Percentiles rank a stretch among this genome's conserved stretches.
Evolutionary conservation across 2,888 invertebrate genomes (phyloP).

Genomic region (Syrista parreyssii): DNA sequence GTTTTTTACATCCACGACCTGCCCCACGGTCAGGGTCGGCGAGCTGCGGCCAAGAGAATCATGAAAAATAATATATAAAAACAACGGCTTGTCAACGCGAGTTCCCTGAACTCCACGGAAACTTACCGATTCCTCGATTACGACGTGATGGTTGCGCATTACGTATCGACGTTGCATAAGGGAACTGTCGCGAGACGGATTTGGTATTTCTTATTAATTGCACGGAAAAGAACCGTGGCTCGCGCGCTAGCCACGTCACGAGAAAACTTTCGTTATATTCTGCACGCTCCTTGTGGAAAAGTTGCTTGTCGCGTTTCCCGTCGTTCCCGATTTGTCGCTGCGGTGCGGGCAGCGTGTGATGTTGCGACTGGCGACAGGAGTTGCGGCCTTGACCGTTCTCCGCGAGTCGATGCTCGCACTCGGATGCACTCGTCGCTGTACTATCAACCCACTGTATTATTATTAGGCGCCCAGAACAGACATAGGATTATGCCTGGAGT

Average conservation of each 20-base stretch:
- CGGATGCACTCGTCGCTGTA: not conserved
- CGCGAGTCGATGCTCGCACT: not conserved
- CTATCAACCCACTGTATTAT: not conserved
- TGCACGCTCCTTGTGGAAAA: not conserved
- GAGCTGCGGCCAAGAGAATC: not conserved
- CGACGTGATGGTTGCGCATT: not conserved
- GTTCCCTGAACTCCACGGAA: not conserved
- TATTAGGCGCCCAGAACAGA: not conserved
- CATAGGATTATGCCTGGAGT: not conserved
- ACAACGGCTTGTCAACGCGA: not conserved
- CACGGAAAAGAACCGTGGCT: not conserved
- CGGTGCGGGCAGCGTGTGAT: not conserved
- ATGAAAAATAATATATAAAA: not conserved
- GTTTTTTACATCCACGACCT: not conserved
- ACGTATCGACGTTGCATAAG: not conserved
- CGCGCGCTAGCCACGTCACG: not conserved
- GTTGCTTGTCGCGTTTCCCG: not conserved
- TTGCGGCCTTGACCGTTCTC: not conserved
- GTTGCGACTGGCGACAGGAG: not conserved
- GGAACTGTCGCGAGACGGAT: not conserved
- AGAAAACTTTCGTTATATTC: not conserved
- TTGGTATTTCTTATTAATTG: not conserved
- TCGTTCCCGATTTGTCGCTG: not conserved
- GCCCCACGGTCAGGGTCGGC: not conserved
- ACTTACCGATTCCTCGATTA: not conserved